These are phyloP conservation scores for Caenorhabditis sp. DNA, from an alignment of 2,888 invertebrate species.

Conservation along the genomic window DNA sequence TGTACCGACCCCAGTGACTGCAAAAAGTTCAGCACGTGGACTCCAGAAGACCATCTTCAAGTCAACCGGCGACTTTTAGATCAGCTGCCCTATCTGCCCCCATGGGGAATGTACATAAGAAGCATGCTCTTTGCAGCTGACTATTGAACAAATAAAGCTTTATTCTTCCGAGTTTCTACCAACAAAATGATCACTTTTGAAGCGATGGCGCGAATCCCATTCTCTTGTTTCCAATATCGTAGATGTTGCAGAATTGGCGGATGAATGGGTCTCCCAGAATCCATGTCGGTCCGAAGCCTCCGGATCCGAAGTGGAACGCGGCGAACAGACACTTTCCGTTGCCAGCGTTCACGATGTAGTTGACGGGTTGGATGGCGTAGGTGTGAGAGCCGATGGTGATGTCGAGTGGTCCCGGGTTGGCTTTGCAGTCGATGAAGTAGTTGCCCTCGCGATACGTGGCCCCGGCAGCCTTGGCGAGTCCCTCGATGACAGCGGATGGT, in stretches of 20 bases:
- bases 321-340: slow-evolving; percentile 64
- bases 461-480: slow-evolving; percentile 66
- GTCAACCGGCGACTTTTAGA: not conserved
- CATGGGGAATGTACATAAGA: not conserved
- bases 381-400: slow-evolving; percentile 45
- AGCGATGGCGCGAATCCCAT: slow-evolving; percentile 72
- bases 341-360: slow-evolving; percentile 36
- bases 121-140: not conserved
- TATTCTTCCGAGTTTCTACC: no score
- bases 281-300: slow-evolving; percentile 71
- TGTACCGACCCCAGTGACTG: not conserved
- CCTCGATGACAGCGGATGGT: slow-evolving; percentile 37
- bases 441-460: slow-evolving; percentile 60
- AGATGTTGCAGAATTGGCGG: slow-evolving; percentile 72
- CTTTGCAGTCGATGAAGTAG: slow-evolving; percentile 6
- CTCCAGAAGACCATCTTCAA: not conserved
- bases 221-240: slow-evolving; percentile 44
- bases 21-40: not conserved
- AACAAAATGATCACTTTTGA: slow-evolving; percentile 8
- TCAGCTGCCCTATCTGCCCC: not conserved
- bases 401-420: slow-evolving; percentile 35
- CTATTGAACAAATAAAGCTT: no score
- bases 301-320: slow-evolving; percentile 69
- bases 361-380: slow-evolving; percentile 36
- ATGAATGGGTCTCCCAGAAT: slow-evolving; percentile 73